Base-by-base conservation (phyloP, 2,888 invertebrate species). In the Allophyes oxyacanthae region DNA sequence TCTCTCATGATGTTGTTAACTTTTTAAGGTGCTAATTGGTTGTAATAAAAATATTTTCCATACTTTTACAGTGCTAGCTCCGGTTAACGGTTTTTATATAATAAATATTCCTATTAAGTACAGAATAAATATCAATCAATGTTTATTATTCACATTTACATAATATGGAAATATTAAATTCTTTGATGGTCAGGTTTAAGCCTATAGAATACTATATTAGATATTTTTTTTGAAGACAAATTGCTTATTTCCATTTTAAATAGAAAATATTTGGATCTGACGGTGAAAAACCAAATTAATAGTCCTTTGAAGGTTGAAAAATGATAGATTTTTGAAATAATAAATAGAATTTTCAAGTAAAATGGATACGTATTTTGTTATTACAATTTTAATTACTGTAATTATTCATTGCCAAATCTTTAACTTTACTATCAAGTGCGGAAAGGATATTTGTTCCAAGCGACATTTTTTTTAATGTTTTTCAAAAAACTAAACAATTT, bases 1-100 rank as follows among this genome's bases (percentile, higher is more conserved):
- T 75, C 72, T 72, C 63, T 63, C 65, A 74, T 68, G 60, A 56
- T 52, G 20, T 38, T 68, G 59, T 56, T 58, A 59, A 64, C 58
- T 60, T 7, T 55, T 57, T 50, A 44, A 41, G 38, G 49, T 72
- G 63, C 59, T 75, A 74, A 75, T 68, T 74, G 58, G 57, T 6
- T 28, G 26, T 56, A 68, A 72, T 45, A 61, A 50, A 65, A 63
- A 72, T 61, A 59, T 66, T 66, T 60, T 60, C 43, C 50, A 60
- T 58, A 46, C 20, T 51, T 59, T 33, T 56, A 52, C 38, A 36
- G 33, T 69, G 10, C 25, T 1, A 30, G 4, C 8, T n/a, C 9
- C 33, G 13, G 15, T 1, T 63, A 58, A 64, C 36, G 6, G 58
- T 36, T 32, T 40, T 32, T 26, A 11, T 26, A 11, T 26, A 38